Conservation (phyloP, 2,113 vertebrate species). For the Zapornia atra region DNA sequence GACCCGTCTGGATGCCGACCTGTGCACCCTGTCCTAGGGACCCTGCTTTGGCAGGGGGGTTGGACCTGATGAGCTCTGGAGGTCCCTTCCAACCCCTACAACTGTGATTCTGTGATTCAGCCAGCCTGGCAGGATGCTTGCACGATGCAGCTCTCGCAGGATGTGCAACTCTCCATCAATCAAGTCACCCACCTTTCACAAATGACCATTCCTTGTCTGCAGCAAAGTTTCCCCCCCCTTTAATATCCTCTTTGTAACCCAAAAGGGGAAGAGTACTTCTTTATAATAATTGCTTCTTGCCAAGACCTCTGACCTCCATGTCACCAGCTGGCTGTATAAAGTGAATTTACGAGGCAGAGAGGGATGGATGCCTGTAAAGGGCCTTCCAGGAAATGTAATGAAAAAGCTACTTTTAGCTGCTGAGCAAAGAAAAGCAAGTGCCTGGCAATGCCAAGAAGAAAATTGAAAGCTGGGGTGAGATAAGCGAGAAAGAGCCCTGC, state of each 20-base stretch:
- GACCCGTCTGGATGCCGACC: no score
- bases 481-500: conserved; percentile 18
- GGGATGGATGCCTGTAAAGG: conserved; percentile 42
- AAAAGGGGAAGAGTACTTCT: conserved; percentile 14
- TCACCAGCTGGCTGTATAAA: conserved; percentile 52
- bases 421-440: conserved; percentile 44
- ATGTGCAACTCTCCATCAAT: neutral
- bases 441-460: conserved; percentile 48
- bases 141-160: neutral
- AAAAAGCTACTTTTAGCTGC: conserved; percentile 62
- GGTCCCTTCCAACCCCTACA: no score
- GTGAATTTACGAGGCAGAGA: conserved; percentile 64
- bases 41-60: no score
- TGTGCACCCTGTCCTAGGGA: no score
- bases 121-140: neutral
- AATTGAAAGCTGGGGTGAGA: conserved; percentile 46
- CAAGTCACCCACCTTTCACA: neutral
- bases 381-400: conserved; percentile 67
- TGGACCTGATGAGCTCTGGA: no score
- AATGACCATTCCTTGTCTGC: neutral
- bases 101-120: neutral
- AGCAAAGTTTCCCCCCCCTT: neutral
- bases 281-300: conserved; percentile 46
- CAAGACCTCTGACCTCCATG: conserved; percentile 43
- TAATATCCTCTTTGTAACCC: conserved; percentile 26